Base-by-base conservation (phyloP, 1,140 invertebrate species). In the Aethina tumida region DNA sequence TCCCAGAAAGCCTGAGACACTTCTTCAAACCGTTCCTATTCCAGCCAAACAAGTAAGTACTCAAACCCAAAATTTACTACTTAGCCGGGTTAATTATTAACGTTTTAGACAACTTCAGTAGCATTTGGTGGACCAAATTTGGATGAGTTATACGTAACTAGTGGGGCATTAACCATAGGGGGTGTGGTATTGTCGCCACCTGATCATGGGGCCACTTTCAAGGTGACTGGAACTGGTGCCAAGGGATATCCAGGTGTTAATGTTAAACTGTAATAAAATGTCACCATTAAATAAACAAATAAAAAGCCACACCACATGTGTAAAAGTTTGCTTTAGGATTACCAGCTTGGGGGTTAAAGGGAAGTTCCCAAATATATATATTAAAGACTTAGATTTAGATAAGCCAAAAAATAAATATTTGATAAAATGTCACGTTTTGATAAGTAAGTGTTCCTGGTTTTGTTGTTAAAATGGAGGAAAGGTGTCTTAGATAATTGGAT, bases 71-170 rank as follows among this genome's bases (percentile, higher is more conserved):
- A 9, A 19, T 7, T n/a, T 5, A 32, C n/a, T 10, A 4, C 8
- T 19, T 17, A 16, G 17, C 10, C 10, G 13, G 17, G 9, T 39
- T 31, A 22, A 10, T 12, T 27, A n/a, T 27, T n/a, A 5, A 16
- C 7, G 9, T 33, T 22, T 6, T 9, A 81, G 55, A 72, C 84
- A 5, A 90, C 87, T 0, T 90, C 84, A 0, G 76, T 74, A 0
- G 77, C 79, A 31, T 92, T 84, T 53, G 87, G 87, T 5, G 86
- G 85, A 2, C 61, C 71, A 1, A 70, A 82, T 52, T 59, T 84
- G 20, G 77, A 84, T 54, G 72, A 75, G 37, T 62, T 90, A 1
- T 89, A 77, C 52, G 81, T 88, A 10, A 90, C 85, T 0, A 73
- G 74, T 0, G 76, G 75, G 1, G 41, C 38, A 35, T 41, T 55